A percentile compares a stretch with the other conserved stretches of the same genome.
Evolutionary conservation across 2,888 invertebrate species (phyloP).

Genomic region (Drosophila colorata): DNA sequence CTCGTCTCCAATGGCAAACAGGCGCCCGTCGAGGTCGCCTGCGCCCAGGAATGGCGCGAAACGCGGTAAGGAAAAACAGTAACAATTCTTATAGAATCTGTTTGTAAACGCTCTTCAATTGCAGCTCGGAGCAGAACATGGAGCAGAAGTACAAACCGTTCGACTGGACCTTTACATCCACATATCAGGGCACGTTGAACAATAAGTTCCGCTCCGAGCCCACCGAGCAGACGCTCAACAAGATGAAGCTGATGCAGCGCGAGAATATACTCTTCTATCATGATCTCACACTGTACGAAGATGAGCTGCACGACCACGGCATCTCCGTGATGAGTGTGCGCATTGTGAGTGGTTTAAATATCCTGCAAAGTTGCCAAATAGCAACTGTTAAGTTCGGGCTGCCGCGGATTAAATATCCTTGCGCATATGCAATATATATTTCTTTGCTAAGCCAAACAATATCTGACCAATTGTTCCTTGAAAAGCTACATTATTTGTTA

Average conservation of each 20-base stretch:
- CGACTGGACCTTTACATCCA: conserved; percentile 99
- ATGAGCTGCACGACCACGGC: conserved; percentile 99
- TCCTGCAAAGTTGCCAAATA: no score
- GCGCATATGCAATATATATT: no score
- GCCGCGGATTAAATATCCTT: no score
- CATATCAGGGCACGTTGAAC: conserved; percentile 93
- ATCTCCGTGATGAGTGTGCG: conserved; percentile 95
- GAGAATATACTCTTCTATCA: conserved; percentile 98
- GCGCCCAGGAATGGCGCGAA: conserved; percentile 96
- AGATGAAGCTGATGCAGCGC: conserved; percentile 93
- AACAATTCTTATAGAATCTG: no score
- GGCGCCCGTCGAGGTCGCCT: conserved; percentile 92
- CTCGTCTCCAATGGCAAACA: conserved; percentile 91
- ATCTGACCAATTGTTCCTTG: no score
- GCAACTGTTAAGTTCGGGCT: no score
- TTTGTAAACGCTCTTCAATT: conserved; percentile 46
- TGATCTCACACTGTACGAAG: conserved; percentile 97
- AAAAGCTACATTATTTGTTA: no score
- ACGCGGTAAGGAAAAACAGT: conserved; percentile 88
- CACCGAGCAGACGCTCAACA: conserved; percentile 92
- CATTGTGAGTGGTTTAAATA: conserved; percentile 89
- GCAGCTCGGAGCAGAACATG: conserved; percentile 88
- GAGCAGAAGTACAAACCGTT: conserved; percentile 94
- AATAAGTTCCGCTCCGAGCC: conserved; percentile 87
- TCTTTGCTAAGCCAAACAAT: no score